Conservation (phyloP, 1,140 invertebrate species). For the Dendroctonus ponderosae region DNA sequence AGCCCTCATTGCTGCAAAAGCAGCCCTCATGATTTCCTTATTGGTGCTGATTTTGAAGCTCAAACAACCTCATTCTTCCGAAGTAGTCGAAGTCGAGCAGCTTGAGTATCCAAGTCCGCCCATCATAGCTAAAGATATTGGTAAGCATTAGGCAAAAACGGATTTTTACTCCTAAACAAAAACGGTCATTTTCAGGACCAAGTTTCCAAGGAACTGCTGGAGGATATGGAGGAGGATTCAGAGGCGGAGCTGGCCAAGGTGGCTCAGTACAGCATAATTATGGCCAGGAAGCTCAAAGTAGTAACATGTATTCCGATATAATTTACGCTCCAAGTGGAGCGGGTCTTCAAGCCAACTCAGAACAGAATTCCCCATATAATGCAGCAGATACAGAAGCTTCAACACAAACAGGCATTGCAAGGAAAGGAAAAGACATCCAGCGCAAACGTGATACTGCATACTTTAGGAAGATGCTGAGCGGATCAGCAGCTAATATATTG, state of each 20-base stretch:
- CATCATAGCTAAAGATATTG: constrained; percentile 17
- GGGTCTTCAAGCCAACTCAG: constrained; percentile 4
- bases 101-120: constrained; percentile 11
- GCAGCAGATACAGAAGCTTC: neutral
- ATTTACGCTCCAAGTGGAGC: constrained; percentile 25
- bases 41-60: constrained; percentile 52
- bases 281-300: constrained; percentile 9
- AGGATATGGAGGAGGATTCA: neutral
- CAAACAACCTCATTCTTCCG: constrained; percentile 2
- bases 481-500: too few relatives aligned
- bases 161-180: too few relatives aligned
- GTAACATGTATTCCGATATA: constrained; percentile 20
- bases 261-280: neutral
- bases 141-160: constrained; percentile 7
- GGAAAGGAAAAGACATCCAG: too few relatives aligned
- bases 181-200: too few relatives aligned
- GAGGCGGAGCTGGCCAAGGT: neutral
- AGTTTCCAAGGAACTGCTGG: neutral
- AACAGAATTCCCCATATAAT: constrained; percentile 9
- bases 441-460: too few relatives aligned
- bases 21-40: constrained; percentile 59
- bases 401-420: too few relatives aligned
- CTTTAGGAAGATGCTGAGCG: too few relatives aligned
- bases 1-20: constrained; percentile 61
- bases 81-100: constrained; percentile 38